These are phyloP conservation scores for Stenopsyche tienmushanensis DNA, from an alignment of 1,140 invertebrate genomes.

Conservation along the genomic window DNA sequence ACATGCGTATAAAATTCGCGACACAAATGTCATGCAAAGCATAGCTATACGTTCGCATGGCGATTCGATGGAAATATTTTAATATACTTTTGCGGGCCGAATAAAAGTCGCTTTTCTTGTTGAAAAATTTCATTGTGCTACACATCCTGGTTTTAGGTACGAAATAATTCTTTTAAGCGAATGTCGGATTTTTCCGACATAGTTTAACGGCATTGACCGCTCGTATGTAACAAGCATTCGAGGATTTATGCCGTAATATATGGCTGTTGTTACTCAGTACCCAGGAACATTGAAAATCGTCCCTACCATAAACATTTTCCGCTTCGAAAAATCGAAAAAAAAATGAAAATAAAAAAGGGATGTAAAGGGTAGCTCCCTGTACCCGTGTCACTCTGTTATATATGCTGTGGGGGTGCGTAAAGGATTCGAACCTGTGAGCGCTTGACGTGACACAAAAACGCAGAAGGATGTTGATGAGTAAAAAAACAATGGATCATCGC, in stretches of 20 bases:
- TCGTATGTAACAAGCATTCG: slow-evolving; percentile 37
- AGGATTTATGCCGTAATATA: slow-evolving; percentile 42
- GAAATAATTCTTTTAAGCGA: slow-evolving; percentile 1
- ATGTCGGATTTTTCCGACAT: slow-evolving; percentile 10
- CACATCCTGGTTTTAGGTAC: no score
- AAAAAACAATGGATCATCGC: neutral
- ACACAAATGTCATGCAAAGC: neutral
- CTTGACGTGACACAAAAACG: slow-evolving; percentile 1
- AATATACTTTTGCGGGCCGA: no score
- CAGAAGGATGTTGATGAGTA: no score
- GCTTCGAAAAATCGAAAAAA: slow-evolving; percentile 39
- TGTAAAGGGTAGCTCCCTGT: slow-evolving; percentile 22
- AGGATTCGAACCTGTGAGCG: slow-evolving; percentile 22
- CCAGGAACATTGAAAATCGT: slow-evolving; percentile 41
- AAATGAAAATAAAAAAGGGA: slow-evolving; percentile 41
- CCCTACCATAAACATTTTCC: slow-evolving; percentile 42
- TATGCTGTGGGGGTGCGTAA: slow-evolving; percentile 19
- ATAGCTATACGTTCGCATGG: no score
- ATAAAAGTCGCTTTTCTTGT: no score
- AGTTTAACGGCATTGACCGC: slow-evolving; percentile 36
- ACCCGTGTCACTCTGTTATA: slow-evolving; percentile 28
- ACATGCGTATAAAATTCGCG: no score
- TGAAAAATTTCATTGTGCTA: no score
- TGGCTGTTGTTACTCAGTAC: slow-evolving; percentile 38
- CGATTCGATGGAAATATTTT: no score